Evolutionary conservation across 2,113 vertebrate genomes (phyloP).

Genomic region (Blennius ocellaris): DNA sequence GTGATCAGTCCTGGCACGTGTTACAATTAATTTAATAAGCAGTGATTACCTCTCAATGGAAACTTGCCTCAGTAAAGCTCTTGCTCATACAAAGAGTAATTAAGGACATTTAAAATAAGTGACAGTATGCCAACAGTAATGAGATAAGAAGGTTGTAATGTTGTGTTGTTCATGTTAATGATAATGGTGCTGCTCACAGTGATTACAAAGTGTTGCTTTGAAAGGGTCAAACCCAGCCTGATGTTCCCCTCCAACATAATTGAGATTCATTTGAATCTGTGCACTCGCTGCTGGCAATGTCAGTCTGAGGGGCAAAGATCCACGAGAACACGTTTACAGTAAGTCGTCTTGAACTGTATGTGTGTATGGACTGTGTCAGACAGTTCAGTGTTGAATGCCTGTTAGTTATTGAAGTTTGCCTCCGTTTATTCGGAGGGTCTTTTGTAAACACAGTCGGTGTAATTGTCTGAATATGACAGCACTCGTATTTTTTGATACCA

Average conservation of each 20-base stretch:
- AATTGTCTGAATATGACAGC: conserved; percentile 58
- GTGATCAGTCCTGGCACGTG: no score
- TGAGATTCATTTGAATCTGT: conserved; percentile 34
- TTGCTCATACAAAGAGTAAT: no score
- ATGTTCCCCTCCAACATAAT: conserved; percentile 28
- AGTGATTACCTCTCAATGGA: no score
- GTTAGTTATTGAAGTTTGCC: conserved; percentile 32
- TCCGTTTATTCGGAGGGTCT: conserved; percentile 8
- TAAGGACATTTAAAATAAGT: no score
- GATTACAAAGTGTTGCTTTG: conserved; percentile 28
- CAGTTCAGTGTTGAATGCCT: conserved; percentile 40
- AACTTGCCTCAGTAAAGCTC: no score
- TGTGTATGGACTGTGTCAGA: conserved; percentile 41
- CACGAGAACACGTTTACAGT: conserved; percentile 46
- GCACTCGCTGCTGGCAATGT: conserved; percentile 29
- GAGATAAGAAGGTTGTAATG: neutral
- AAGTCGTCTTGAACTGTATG: neutral
- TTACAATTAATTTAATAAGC: no score
- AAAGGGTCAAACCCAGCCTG: conserved; percentile 10
- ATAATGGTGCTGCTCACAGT: conserved; percentile 3
- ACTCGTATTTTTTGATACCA: conserved; percentile 32
- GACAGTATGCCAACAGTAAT: no score
- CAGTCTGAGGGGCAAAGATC: conserved; percentile 27
- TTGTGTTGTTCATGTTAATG: conserved; percentile 11
- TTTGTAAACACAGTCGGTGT: conserved; percentile 45